Base-by-base conservation (phyloP, 2,113 vertebrate species). In the Sialia sialis region DNA sequence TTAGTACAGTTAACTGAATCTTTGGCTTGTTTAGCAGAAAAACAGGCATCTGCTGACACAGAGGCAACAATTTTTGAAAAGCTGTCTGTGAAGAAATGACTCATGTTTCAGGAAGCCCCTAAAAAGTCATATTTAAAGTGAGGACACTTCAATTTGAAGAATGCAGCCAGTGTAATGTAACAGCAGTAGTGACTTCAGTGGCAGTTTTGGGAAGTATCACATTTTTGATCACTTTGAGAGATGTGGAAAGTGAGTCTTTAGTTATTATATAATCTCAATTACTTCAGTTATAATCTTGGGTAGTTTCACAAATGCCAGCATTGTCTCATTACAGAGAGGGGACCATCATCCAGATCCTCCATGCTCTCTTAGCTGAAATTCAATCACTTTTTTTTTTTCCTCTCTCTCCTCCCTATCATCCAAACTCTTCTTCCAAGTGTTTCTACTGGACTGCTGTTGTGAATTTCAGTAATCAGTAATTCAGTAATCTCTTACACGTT, bases 61-160 rank as follows among this genome's bases (percentile, higher is more conserved):
- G 84, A 89, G 22, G 59, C 84, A 96, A 48, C 38, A 38, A 39
- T 55, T 79, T 92, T 79, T 84, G 55, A 94, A 95, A 86, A 85
- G 76, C 39, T 91, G 27, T 60, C 78, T 92, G 79, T 49, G 64
- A 94, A 92, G n/a, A 67, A 93, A 72, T 92, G 30, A 85, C 55
- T 86, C 82, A 90, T 29, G 1, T 52, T 84, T 87, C 89, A 77
- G 77, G 60, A 52, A 75, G 49, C 18, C 46, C 67, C 72, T 58
- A 22, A 79, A 68, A 93, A 68, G 23, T 78, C 32, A 4, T 81
- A 68, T 87, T 90, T 91, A 72, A 89, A 91, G 38, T 60, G 60
- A 94, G 85, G 48, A 62, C 73, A 48, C 39, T 82, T 73, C 52
- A 49, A 38, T 91, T 43, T 75, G 83, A 79, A 84, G 69, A 92